Conservation (phyloP, 2,113 vertebrate genomes). For the Pelecanoides urinatrix region DNA sequence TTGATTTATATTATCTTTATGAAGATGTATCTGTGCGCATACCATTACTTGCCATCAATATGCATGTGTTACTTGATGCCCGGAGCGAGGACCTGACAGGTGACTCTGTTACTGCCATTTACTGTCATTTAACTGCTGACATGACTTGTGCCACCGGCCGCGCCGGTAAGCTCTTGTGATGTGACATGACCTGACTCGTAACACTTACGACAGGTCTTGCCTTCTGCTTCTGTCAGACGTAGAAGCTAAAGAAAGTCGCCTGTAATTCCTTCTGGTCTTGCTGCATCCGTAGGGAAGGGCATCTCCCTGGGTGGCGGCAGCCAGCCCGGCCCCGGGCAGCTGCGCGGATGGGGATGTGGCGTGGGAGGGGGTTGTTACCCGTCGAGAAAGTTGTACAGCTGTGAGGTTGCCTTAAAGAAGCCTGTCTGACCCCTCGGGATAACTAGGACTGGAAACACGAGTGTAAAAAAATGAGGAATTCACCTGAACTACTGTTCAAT, state of each 20-base stretch:
- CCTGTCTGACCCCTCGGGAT: background rate
- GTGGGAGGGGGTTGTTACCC: background rate
- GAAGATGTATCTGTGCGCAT: background rate
- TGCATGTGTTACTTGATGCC: background rate
- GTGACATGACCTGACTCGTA: background rate
- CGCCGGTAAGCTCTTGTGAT: background rate
- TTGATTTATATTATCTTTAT: constrained; percentile 36
- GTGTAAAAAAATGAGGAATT: background rate
- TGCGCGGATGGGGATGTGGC: background rate
- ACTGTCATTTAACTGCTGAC: constrained; percentile 31
- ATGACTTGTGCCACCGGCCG: background rate
- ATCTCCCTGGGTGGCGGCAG: accelerated
- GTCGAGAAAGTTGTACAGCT: background rate
- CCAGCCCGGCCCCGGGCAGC: accelerated
- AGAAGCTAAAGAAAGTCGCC: background rate
- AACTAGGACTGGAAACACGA: background rate
- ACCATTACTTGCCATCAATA: background rate
- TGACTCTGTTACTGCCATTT: constrained; percentile 17
- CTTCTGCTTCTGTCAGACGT: background rate
- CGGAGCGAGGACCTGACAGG: background rate
- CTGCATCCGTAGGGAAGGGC: background rate
- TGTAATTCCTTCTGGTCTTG: background rate
- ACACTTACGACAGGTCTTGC: accelerated
- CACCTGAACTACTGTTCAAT: background rate
- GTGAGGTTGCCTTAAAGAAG: background rate